Percentiles rank a stretch among this genome's conserved stretches.
phyloP scores from a whole-genome alignment of 2,888 invertebrate genomes.

The Heteromurus nitidus region DNA sequence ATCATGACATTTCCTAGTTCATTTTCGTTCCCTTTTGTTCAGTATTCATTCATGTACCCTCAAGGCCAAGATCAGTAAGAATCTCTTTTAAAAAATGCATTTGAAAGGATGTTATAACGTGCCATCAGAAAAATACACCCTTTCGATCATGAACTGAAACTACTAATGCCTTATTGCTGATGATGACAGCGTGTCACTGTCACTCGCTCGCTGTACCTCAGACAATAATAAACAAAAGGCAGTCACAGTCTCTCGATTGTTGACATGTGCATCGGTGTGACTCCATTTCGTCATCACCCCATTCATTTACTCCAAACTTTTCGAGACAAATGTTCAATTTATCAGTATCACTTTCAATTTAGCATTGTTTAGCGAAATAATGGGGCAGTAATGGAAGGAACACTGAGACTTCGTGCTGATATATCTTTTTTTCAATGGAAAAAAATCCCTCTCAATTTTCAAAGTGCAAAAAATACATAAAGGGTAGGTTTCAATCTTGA shows the following conservation, averaged over 20 bases:
- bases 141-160: slow-evolving; percentile 38
- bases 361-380: slow-evolving; percentile 12
- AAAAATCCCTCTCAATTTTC: too few relatives aligned
- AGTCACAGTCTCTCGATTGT: not conserved
- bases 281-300: not conserved
- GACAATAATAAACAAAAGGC: not conserved
- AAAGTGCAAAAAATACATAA: too few relatives aligned
- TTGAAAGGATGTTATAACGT: too few relatives aligned
- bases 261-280: slow-evolving; percentile 1
- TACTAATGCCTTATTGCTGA: too few relatives aligned
- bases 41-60: too few relatives aligned
- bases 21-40: slow-evolving; percentile 4
- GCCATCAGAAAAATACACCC: not conserved
- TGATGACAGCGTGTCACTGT: slow-evolving; percentile 26
- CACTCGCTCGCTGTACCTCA: too few relatives aligned
- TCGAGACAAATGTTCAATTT: slow-evolving; percentile 30
- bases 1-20: slow-evolving; percentile 14
- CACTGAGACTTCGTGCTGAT: too few relatives aligned
- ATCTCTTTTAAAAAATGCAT: not conserved
- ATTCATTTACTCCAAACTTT: not conserved
- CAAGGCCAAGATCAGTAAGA: slow-evolving; percentile 27
- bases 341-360: slow-evolving; percentile 27
- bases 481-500: too few relatives aligned
- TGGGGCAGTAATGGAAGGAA: too few relatives aligned
- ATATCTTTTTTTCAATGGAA: too few relatives aligned